These are phyloP conservation scores for Danaus plexippus DNA, from an alignment of 1,140 invertebrate genomes.

Conservation along the genomic window DNA sequence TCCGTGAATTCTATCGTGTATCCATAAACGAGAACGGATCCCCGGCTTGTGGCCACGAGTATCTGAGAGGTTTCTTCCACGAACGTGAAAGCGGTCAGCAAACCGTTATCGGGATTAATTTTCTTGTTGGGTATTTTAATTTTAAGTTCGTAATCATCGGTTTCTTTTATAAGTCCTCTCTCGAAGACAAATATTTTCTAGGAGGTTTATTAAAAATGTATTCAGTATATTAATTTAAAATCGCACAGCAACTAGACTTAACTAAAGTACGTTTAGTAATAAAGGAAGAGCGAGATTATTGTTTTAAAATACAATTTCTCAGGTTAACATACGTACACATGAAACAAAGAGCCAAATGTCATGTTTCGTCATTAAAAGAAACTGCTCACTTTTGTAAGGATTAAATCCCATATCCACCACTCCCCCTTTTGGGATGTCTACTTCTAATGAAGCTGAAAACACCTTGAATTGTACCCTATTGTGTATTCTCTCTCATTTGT, in stretches of 20 bases:
- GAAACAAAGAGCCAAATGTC: conserved; percentile 53
- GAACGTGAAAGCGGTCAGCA: conserved; percentile 44
- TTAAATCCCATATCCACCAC: conserved; percentile 49
- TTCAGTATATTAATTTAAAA: conserved; percentile 2
- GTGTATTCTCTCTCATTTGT: too few relatives aligned
- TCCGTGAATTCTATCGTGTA: conserved; percentile 42
- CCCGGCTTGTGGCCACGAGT: conserved; percentile 41
- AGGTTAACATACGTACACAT: conserved; percentile 17
- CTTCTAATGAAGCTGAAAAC: conserved; percentile 38
- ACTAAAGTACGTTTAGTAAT: too few relatives aligned
- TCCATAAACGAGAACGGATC: conserved; percentile 45
- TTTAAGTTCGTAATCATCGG: conserved; percentile 46
- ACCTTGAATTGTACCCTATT: not conserved
- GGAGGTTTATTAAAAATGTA: conserved; percentile 11
- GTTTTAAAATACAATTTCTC: too few relatives aligned
- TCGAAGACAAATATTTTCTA: conserved; percentile 55
- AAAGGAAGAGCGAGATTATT: too few relatives aligned
- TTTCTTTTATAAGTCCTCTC: conserved; percentile 48
- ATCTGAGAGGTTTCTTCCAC: conserved; percentile 42
- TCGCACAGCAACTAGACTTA: conserved; percentile 3
- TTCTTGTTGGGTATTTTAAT: conserved; percentile 31
- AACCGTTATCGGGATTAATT: conserved; percentile 35
- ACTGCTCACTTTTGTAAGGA: conserved; percentile 39
- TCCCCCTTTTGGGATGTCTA: conserved; percentile 33
- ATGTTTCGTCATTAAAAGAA: conserved; percentile 47